These are phyloP conservation scores for Pantherophis vulpinus DNA, from an alignment of 2,797 vertebrate species.

Conservation along the genomic window DNA sequence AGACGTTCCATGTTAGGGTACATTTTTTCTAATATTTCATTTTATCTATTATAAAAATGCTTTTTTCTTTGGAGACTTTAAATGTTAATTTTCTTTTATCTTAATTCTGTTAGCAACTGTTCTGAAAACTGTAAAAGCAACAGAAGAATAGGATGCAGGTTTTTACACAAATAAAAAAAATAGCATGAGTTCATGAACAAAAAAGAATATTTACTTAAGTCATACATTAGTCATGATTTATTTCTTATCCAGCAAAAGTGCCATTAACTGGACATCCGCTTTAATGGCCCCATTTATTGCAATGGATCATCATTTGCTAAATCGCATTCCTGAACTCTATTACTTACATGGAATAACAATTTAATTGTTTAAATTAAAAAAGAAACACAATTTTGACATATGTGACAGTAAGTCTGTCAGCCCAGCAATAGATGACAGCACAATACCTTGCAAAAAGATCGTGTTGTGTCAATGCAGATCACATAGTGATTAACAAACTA, in stretches of 20 bases:
- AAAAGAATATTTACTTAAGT: not conserved
- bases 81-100: not conserved
- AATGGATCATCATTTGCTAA: slow-evolving; percentile 19
- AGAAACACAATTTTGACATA: slow-evolving; percentile 1
- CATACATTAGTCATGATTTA: slow-evolving; percentile 6
- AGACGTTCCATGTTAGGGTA: not conserved
- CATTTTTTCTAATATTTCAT: not conserved
- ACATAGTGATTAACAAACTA: slow-evolving; percentile 45
- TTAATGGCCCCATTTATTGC: not conserved
- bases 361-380: slow-evolving; percentile 21
- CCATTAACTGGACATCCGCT: not conserved
- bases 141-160: not conserved
- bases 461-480: not conserved
- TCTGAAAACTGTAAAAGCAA: not conserved
- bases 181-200: not conserved
- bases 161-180: not conserved
- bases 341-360: slow-evolving; percentile 13
- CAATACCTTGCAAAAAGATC: slow-evolving; percentile 14
- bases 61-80: not conserved
- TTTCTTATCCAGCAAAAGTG: slow-evolving; percentile 14
- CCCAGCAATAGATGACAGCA: slow-evolving; percentile 18
- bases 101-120: not conserved
- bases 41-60: not conserved
- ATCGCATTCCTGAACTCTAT: slow-evolving; percentile 19
- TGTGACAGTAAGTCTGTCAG: slow-evolving; percentile 21